These are phyloP conservation scores for Menidia beryllina DNA, from an alignment of 2,113 vertebrate genomes.

Conservation along the genomic window DNA sequence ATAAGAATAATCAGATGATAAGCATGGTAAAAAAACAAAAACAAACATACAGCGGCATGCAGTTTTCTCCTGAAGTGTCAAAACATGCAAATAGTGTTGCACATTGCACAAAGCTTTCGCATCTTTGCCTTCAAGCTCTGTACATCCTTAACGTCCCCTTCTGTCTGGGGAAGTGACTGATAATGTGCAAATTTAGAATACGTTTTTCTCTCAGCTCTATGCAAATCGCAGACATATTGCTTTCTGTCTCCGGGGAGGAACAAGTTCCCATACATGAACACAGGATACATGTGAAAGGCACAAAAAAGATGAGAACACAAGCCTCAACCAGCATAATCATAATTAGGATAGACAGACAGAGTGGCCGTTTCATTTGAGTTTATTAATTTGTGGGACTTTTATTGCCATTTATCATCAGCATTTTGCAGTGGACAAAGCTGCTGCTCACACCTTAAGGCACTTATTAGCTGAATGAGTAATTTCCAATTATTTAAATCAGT, in stretches of 20 bases:
- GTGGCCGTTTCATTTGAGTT: constrained; percentile 51
- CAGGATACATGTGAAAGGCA: constrained; percentile 1
- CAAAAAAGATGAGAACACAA: constrained; percentile 23
- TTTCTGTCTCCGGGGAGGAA: constrained; percentile 65
- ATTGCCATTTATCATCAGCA: constrained; percentile 44
- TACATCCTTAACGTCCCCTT: constrained; percentile 30
- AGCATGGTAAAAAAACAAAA: constrained; percentile 51
- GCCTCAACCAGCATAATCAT: constrained; percentile 34
- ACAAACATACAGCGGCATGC: constrained; percentile 25
- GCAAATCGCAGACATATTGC: constrained; percentile 76
- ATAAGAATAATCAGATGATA: constrained; percentile 65
- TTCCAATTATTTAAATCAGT: constrained; percentile 51
- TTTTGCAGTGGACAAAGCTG: constrained; percentile 40
- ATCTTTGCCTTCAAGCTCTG: constrained; percentile 30
- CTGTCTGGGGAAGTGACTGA: constrained; percentile 43
- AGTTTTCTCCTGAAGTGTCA: constrained; percentile 23
- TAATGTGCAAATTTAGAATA: constrained; percentile 62
- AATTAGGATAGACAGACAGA: constrained; percentile 51
- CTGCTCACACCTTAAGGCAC: constrained; percentile 28
- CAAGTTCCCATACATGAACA: constrained; percentile 47
- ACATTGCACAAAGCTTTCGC: not conserved
- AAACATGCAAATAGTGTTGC: not conserved
- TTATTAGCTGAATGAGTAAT: constrained; percentile 39
- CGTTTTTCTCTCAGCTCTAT: constrained; percentile 60
- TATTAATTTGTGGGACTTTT: constrained; percentile 65